Percentiles rank a stretch among this genome's conserved stretches.
These are phyloP conservation scores for Tetheella fluctuosa DNA, from an alignment of 2,888 invertebrate genomes.

Conservation along the genomic window DNA sequence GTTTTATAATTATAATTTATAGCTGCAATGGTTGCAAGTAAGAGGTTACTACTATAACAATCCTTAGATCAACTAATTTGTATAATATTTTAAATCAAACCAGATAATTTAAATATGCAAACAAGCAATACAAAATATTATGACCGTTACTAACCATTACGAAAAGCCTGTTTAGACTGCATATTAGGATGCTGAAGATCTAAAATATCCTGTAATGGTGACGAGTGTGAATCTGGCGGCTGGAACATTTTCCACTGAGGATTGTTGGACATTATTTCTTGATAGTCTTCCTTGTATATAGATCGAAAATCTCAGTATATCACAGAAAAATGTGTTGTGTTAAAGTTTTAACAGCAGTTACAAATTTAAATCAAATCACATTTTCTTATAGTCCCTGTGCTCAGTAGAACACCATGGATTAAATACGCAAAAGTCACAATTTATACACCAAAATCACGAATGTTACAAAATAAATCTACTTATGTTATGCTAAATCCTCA, in stretches of 20 bases:
- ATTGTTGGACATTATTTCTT: conserved; percentile 89
- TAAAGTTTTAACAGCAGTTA: conserved; percentile 40
- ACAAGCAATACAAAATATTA: not conserved
- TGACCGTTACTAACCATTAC: conserved; percentile 78
- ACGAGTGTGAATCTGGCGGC: conserved; percentile 93
- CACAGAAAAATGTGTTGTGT: conserved; percentile 77
- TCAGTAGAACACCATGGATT: conserved; percentile 64
- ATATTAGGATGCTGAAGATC: conserved; percentile 86
- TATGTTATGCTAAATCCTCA: conserved; percentile 86
- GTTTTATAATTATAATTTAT: no score
- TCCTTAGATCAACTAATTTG: no score
- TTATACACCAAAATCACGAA: conserved; percentile 68
- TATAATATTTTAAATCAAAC: no score
- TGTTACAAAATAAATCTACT: conserved; percentile 78
- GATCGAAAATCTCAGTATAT: conserved; percentile 75
- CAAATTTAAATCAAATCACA: conserved; percentile 74
- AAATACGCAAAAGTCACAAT: conserved; percentile 64
- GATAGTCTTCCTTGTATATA: conserved; percentile 75
- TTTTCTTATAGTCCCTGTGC: conserved; percentile 68
- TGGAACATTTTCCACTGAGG: conserved; percentile 96
- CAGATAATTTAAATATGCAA: not conserved
- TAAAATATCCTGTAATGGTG: conserved; percentile 92
- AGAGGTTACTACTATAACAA: no score
- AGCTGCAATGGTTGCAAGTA: no score
- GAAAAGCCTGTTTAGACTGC: conserved; percentile 79